Conservation (phyloP, 2,888 invertebrate genomes). For the Lithosia quadra region DNA sequence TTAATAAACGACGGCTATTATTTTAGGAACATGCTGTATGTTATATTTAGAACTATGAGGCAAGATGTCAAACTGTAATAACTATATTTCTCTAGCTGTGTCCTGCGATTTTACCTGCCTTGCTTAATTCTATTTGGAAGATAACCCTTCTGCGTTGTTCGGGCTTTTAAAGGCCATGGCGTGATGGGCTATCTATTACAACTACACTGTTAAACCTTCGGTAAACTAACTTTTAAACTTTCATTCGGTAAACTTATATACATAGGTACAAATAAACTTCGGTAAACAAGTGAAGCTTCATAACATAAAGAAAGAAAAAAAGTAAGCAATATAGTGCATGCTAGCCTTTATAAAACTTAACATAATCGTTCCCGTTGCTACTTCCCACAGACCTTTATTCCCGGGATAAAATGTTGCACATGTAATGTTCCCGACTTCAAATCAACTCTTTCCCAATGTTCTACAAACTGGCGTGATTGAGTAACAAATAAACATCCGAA, state of each 20-base stretch:
- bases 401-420: not conserved
- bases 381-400: not conserved
- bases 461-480: not conserved
- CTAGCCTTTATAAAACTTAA: too few relatives aligned
- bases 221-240: too few relatives aligned
- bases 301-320: too few relatives aligned
- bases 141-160: not conserved
- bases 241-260: too few relatives aligned
- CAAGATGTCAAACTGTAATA: not conserved
- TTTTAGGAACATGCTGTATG: not conserved
- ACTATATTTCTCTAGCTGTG: not conserved
- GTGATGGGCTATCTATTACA: too few relatives aligned
- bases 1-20: slow-evolving; percentile 28
- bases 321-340: too few relatives aligned
- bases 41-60: slow-evolving; percentile 8
- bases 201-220: too few relatives aligned
- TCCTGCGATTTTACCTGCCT: not conserved
- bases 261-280: too few relatives aligned
- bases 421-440: not conserved
- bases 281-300: too few relatives aligned
- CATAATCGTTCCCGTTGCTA: not conserved
- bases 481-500: not conserved
- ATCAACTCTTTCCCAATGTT: not conserved
- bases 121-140: not conserved
- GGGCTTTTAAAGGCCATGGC: too few relatives aligned